Evolutionary conservation across 1,140 invertebrate species (phyloP).

Genomic region (Musca vetustissima): DNA sequence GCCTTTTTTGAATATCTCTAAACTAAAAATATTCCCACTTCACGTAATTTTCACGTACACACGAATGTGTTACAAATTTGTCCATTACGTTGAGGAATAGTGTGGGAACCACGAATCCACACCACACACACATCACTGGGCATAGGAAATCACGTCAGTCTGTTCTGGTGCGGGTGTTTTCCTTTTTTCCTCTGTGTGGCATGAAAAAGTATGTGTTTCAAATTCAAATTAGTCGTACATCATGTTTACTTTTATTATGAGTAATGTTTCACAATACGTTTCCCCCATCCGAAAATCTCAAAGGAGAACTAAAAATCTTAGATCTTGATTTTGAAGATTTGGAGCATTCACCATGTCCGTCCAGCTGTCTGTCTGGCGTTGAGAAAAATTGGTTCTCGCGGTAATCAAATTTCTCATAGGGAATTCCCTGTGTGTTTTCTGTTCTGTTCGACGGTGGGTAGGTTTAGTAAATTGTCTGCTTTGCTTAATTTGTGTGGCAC

Average conservation of each 20-base stretch:
- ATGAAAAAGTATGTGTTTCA: constrained; percentile 12
- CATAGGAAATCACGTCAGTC: too few species aligned
- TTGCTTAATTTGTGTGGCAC: constrained; percentile 13
- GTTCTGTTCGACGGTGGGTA: background rate
- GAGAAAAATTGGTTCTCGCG: constrained; percentile 15
- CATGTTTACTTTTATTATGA: constrained; percentile 22
- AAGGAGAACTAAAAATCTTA: too few species aligned
- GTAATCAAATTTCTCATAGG: constrained; percentile 12
- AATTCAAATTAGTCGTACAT: constrained; percentile 23
- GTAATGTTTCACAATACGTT: constrained; percentile 8
- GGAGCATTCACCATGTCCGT: too few species aligned
- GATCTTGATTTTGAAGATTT: too few species aligned
- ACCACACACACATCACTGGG: background rate
- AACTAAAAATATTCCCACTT: constrained; percentile 8
- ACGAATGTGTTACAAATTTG: constrained; percentile 2
- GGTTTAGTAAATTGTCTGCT: background rate
- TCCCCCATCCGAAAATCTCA: too few species aligned
- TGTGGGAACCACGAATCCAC: constrained; percentile 6
- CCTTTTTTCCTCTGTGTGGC: too few species aligned
- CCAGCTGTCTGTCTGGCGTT: background rate
- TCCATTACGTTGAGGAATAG: background rate
- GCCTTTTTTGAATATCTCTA: background rate
- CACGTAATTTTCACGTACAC: background rate
- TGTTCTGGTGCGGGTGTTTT: too few species aligned
- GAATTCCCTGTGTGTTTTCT: background rate